These are phyloP conservation scores for Coelogynopora nodosa DNA, from an alignment of 2,888 invertebrate genomes.

Conservation along the genomic window DNA sequence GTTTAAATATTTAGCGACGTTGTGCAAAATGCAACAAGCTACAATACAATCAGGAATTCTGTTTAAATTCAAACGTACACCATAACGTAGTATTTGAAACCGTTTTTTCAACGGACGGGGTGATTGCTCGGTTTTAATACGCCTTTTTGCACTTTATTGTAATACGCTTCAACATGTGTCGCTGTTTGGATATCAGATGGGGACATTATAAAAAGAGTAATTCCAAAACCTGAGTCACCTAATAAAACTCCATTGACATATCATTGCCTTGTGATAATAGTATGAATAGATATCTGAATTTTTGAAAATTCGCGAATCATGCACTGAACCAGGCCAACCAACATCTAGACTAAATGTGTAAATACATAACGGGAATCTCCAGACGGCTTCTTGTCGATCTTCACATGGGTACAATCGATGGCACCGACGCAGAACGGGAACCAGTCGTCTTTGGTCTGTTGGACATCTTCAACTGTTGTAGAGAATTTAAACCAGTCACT, in stretches of 20 bases:
- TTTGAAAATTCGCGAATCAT: constrained; percentile 1
- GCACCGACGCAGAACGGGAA: constrained; percentile 2
- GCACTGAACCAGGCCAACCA: constrained; percentile 33
- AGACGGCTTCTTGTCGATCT: constrained; percentile 23
- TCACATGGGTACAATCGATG: constrained; percentile 8
- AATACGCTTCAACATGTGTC: background rate
- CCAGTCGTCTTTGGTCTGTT: background rate
- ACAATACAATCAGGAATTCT: background rate
- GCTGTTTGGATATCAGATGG: background rate
- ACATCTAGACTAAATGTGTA: background rate
- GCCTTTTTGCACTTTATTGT: constrained; percentile 33
- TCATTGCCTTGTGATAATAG: background rate
- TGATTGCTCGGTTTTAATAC: background rate
- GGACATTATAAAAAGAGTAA: constrained; percentile 39
- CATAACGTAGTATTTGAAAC: background rate
- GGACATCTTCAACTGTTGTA: background rate
- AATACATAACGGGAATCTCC: background rate
- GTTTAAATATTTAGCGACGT: background rate
- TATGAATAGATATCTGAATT: constrained; percentile 16
- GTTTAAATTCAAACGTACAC: background rate
- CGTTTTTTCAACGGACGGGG: background rate
- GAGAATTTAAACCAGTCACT: constrained; percentile 27
- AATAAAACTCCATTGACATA: constrained; percentile 21
- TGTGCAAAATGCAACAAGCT: background rate
- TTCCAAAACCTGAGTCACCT: constrained; percentile 38